Evolutionary conservation across 2,113 vertebrate genomes (phyloP).

Genomic region (Siniperca knerii): DNA sequence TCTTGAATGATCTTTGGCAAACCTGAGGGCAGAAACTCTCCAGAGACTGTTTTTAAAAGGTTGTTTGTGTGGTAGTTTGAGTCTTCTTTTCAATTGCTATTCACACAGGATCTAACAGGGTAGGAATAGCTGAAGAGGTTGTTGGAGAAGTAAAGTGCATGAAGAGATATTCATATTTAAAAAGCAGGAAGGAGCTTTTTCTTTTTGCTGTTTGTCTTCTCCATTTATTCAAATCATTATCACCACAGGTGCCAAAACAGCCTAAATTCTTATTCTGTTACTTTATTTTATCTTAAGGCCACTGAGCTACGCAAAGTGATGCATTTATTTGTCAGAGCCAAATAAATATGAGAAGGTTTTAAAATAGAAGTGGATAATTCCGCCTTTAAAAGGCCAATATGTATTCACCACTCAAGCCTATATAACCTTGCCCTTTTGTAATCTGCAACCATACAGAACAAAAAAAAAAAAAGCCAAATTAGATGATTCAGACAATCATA

Average conservation of each 20-base stretch:
- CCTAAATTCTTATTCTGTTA: not conserved
- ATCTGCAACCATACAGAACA: not conserved
- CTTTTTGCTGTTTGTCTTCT: not conserved
- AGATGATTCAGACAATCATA: not conserved
- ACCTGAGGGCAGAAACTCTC: constrained; percentile 23
- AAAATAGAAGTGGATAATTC: not conserved
- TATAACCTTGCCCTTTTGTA: not conserved
- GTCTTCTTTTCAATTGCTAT: not conserved
- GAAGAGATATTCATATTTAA: not conserved
- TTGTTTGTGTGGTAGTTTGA: not conserved
- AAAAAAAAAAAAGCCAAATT: not conserved
- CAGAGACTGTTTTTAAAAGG: not conserved
- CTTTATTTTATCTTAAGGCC: constrained; percentile 28
- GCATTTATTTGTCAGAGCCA: not conserved
- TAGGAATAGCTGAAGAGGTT: not conserved
- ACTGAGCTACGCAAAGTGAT: not conserved
- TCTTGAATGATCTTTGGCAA: constrained; percentile 40
- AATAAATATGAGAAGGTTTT: not conserved
- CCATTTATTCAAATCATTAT: not conserved
- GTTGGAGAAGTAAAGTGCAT: constrained; percentile 26
- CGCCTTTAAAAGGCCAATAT: not conserved
- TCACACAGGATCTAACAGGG: not conserved
- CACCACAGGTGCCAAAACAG: not conserved
- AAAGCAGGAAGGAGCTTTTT: not conserved
- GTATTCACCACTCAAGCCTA: not conserved